Base-by-base conservation (phyloP, 2,888 invertebrate species). In the Drosophila histrio region DNA sequence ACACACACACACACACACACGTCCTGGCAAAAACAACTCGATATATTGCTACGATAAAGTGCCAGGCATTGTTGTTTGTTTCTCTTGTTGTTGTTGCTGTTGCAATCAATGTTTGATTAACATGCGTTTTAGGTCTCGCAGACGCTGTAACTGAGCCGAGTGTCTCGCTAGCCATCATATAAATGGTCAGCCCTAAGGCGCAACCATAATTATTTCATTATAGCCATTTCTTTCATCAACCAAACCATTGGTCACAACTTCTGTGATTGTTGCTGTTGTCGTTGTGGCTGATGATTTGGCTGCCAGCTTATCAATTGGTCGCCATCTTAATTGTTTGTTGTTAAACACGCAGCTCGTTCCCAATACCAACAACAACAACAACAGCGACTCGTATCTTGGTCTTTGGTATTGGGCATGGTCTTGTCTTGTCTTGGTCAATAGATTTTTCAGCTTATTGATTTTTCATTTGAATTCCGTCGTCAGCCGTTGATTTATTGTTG, bases 271-370 rank as follows among this genome's bases (percentile, higher is more conserved):
- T 69, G 73, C 43, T 46, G 59, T 36, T 57, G 60, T 22, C 54
- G 46, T 43, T 75, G 65, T 52, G 52, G 75, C 68, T 77, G 88
- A 82, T 87, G 85, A 84, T 87, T 85, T 82, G 75, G 86, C 75
- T 81, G 72, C 60, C 41, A 62, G 76, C 75, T 87, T 87, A 87
- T 87, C 87, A 77, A 79, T 75, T 78, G 88, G 88, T 84, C 82
- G 87, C 88, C 88, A 89, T 87, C 87, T 89, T 89, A 87, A 87
- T 87, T 87, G 89, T 87, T 88, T 82, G 88, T 80, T 88, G 84
- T 86, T 87, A 86, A 87, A 84, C 88, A 88, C 84, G 88, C 86
- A 87, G 88, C 77, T 79, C 61, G 69, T 38, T 67, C 52, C 61
- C 66, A 62, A 72, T 39, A 22, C 56, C 71, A 70, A 47, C 46